Evolutionary conservation across 2,888 invertebrate genomes (phyloP).

Genomic region (Cephus sareptanus): DNA sequence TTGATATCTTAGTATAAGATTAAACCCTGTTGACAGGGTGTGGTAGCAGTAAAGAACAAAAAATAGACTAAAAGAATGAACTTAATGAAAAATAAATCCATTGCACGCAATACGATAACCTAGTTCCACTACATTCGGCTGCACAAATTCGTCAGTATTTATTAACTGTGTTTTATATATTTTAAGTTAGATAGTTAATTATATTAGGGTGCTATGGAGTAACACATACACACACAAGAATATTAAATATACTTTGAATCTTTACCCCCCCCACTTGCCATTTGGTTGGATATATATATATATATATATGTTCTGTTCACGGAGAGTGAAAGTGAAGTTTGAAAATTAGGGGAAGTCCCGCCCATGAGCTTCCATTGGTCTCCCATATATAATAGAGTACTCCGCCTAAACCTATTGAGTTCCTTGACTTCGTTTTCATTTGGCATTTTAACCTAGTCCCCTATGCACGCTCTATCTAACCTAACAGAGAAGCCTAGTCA

Average conservation of each 20-base stretch:
- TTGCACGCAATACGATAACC: not conserved
- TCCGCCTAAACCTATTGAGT: not conserved
- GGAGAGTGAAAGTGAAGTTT: not conserved
- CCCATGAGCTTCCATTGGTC: not conserved
- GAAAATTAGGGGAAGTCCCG: not conserved
- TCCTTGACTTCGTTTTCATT: not conserved
- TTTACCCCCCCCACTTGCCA: not conserved
- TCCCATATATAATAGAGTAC: not conserved
- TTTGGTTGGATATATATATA: not conserved
- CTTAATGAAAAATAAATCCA: not conserved
- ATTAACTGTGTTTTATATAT: not conserved
- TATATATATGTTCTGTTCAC: not conserved
- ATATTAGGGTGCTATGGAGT: not conserved
- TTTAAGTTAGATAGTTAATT: not conserved
- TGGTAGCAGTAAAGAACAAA: not conserved
- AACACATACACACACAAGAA: not conserved
- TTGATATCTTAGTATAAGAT: not conserved
- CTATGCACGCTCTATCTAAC: not conserved
- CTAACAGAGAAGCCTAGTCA: not conserved
- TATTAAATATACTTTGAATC: not conserved
- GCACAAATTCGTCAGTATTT: not conserved
- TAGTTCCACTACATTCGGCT: not conserved
- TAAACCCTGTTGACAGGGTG: not conserved
- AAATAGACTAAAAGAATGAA: not conserved
- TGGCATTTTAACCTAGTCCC: not conserved